Conservation (phyloP, 1,140 invertebrate species). For the Orussus abietinus region DNA sequence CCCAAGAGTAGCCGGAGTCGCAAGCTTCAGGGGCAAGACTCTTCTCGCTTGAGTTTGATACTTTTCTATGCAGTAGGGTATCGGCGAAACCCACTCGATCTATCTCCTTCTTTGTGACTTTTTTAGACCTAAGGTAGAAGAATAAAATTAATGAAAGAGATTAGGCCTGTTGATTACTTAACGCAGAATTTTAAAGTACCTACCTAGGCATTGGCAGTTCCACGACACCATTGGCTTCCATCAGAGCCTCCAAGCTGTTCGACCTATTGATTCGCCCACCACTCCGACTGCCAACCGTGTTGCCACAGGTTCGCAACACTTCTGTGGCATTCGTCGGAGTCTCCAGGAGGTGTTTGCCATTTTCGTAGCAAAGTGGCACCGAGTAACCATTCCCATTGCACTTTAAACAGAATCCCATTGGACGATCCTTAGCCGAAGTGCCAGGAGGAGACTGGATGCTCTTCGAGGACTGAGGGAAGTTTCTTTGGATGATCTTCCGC, state of each 20-base stretch:
- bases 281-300: constrained; percentile 20
- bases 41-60: constrained; percentile 16
- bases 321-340: constrained; percentile 46
- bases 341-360: constrained; percentile 34
- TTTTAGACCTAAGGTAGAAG: constrained; percentile 33
- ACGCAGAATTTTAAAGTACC: constrained; percentile 20
- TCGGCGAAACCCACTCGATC: constrained; percentile 38
- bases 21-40: constrained; percentile 10
- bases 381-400: constrained; percentile 28
- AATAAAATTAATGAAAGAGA: constrained; percentile 24
- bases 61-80: constrained; percentile 33
- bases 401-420: constrained; percentile 29
- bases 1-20: constrained; percentile 39
- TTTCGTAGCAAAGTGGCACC: constrained; percentile 22
- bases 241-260: constrained; percentile 40
- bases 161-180: constrained; percentile 20
- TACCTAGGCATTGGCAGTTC: constrained; percentile 62
- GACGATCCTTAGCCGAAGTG: constrained; percentile 16
- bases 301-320: constrained; percentile 36
- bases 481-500: constrained; percentile 43
- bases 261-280: constrained; percentile 21
- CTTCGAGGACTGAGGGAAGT: constrained; percentile 45
- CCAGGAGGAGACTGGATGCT: constrained; percentile 31
- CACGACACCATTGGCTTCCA: constrained; percentile 52
- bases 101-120: constrained; percentile 9